A percentile compares a stretch with the other conserved stretches of the same genome.
These are phyloP conservation scores for Lordiphosa collinella DNA, from an alignment of 1,140 invertebrate genomes.

Conservation along the genomic window DNA sequence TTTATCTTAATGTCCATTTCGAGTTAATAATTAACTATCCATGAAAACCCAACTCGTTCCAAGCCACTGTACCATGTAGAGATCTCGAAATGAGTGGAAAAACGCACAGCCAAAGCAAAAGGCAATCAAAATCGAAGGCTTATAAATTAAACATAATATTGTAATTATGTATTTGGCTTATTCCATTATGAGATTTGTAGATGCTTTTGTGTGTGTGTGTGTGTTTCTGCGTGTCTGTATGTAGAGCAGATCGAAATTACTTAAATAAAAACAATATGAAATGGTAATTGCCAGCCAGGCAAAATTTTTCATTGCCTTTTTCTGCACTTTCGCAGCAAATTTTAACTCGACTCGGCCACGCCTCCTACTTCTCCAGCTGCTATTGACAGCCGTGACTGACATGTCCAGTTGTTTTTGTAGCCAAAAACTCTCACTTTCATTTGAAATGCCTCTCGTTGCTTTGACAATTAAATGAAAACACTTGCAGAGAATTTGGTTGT, in stretches of 20 bases:
- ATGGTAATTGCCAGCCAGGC: conserved; percentile 29
- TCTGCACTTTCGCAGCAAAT: conserved; percentile 37
- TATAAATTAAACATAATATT: conserved; percentile 59
- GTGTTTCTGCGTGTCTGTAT: not conserved
- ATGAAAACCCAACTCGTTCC: no score
- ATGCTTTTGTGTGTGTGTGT: not conserved
- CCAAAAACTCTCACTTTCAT: conserved; percentile 68
- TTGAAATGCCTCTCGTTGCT: conserved; percentile 31
- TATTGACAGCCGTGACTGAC: conserved; percentile 65
- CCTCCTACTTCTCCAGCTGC: conserved; percentile 38
- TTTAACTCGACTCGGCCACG: conserved; percentile 13
- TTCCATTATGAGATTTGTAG: not conserved
- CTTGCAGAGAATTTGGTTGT: conserved; percentile 62
- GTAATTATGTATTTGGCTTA: conserved; percentile 15
- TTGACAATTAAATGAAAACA: conserved; percentile 62
- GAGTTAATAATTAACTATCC: no score
- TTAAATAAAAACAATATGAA: conserved; percentile 21
- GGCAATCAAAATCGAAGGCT: conserved; percentile 28
- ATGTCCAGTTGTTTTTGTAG: conserved; percentile 45
- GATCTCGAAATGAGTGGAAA: conserved; percentile 53
- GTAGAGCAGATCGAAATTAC: conserved; percentile 13
- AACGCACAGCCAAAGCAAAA: conserved; percentile 20
- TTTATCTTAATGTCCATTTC: no score
- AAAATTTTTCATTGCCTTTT: conserved; percentile 16
- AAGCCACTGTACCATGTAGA: not conserved